phyloP scores from a whole-genome alignment of 2,113 vertebrate species.

The Eubucco bourcierii region DNA sequence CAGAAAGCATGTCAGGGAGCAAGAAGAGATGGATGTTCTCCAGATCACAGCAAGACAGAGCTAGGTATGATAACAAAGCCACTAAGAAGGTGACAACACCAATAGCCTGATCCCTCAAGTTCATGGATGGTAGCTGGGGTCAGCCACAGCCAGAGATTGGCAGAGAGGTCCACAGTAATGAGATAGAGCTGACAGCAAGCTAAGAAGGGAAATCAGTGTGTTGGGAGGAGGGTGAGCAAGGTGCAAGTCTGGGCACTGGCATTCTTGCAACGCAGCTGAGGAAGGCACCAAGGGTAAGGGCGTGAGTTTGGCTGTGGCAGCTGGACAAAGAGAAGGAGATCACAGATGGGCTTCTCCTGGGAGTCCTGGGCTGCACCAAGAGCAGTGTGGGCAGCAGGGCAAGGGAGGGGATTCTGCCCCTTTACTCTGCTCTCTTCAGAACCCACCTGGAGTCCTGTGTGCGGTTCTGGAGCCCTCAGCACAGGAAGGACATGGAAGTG shows the following conservation, averaged over 20 bases:
- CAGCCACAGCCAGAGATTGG: not conserved
- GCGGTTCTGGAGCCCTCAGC: no score
- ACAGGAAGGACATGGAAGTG: no score
- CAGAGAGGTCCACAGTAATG: not conserved
- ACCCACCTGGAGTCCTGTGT: no score
- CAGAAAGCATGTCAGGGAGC: not conserved
- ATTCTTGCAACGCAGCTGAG: not conserved
- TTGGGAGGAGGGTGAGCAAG: not conserved
- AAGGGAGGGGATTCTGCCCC: no score
- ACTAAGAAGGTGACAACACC: not conserved
- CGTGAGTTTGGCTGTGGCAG: not conserved
- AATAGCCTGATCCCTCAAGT: not conserved
- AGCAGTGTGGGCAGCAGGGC: no score
- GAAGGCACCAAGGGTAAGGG: not conserved
- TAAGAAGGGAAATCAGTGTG: not conserved
- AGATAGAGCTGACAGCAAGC: not conserved
- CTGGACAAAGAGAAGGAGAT: not conserved
- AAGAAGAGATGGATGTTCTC: not conserved
- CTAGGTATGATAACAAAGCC: not conserved
- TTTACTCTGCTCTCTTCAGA: no score
- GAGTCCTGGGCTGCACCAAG: no score
- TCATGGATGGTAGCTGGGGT: not conserved
- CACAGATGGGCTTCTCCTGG: not conserved
- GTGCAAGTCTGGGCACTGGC: not conserved
- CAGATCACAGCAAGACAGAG: not conserved